Evolutionary conservation across 2,797 vertebrate species (phyloP).

Genomic region (Phyllotis vaccarum): DNA sequence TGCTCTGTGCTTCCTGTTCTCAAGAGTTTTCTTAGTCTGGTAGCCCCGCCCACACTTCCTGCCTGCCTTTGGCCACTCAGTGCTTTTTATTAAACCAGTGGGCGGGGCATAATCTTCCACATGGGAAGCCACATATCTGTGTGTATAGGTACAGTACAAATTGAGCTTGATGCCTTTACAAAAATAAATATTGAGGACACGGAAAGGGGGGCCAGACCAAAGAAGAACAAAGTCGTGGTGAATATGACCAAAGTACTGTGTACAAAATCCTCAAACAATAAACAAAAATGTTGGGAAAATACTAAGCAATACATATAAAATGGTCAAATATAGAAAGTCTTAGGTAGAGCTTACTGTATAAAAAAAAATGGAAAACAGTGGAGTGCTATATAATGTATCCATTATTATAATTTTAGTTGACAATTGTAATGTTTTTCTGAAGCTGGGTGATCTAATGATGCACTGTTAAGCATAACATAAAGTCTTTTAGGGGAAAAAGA

Average conservation of each 20-base stretch:
- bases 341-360: no score
- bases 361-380: not conserved
- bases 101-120: no score
- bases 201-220: not conserved
- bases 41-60: no score
- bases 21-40: no score
- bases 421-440: not conserved
- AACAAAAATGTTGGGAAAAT: not conserved
- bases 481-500: not conserved
- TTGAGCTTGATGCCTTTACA: not conserved
- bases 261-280: not conserved
- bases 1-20: no score
- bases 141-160: not conserved
- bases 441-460: not conserved
- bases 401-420: slow-evolving; percentile 3
- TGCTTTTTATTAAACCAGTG: no score
- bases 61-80: no score
- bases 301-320: not conserved
- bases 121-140: not conserved
- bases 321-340: not conserved
- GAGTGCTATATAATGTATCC: not conserved
- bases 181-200: not conserved
- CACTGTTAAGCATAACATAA: not conserved
- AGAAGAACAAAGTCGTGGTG: not conserved
- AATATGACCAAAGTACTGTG: not conserved